Percentiles rank a stretch among this genome's conserved stretches.
phyloP scores from a whole-genome alignment of 2,113 vertebrate genomes.

The Petroica traversi region DNA sequence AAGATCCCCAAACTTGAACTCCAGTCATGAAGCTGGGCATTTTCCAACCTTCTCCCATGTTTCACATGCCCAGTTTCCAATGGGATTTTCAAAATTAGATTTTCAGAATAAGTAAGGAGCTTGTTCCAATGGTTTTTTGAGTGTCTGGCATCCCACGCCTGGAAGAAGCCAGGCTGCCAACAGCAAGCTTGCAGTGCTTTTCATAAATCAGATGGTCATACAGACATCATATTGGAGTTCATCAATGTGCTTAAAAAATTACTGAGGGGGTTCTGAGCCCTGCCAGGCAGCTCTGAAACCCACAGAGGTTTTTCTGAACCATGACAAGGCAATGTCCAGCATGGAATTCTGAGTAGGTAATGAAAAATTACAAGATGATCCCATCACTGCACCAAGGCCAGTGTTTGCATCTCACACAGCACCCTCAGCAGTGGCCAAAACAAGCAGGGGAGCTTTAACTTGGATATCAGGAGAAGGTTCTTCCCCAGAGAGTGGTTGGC shows the following conservation, averaged over 20 bases:
- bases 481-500: background rate
- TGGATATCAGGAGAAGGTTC: background rate
- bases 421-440: background rate
- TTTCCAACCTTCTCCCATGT: background rate
- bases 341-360: background rate
- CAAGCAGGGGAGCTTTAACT: background rate
- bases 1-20: background rate
- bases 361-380: background rate
- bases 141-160: background rate
- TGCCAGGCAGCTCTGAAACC: background rate
- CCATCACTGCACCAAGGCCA: too few species aligned
- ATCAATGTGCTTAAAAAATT: background rate
- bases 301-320: background rate
- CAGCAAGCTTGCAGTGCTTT: background rate
- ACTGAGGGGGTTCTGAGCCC: background rate
- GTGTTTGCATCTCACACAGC: background rate
- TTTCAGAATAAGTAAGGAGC: background rate
- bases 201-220: background rate
- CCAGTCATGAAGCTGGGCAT: background rate
- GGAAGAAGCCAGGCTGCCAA: background rate
- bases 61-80: background rate
- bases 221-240: background rate
- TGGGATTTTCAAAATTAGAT: slow-evolving; percentile 1
- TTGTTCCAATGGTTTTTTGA: background rate
- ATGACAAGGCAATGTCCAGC: background rate